These are phyloP conservation scores for Eupithecia dodoneata DNA, from an alignment of 2,888 invertebrate species.

Conservation along the genomic window DNA sequence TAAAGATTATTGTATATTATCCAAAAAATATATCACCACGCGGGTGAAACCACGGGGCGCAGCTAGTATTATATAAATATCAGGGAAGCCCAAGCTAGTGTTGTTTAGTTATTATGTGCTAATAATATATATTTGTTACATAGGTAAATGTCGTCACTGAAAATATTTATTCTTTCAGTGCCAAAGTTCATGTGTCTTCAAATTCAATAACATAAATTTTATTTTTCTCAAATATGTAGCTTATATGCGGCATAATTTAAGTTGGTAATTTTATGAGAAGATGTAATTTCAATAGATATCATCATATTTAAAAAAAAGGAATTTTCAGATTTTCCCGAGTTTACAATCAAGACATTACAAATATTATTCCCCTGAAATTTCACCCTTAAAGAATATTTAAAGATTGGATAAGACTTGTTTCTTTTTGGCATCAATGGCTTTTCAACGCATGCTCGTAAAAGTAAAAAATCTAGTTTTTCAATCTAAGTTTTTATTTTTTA, in stretches of 20 bases:
- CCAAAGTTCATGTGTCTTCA: constrained; percentile 45
- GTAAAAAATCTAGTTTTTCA: too few relatives aligned
- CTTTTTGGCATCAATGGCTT: neutral
- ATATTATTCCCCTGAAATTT: neutral
- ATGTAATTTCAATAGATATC: neutral
- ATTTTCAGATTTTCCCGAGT: neutral
- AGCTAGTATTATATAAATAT: too few relatives aligned
- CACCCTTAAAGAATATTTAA: neutral
- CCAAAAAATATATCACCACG: too few relatives aligned
- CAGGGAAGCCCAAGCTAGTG: neutral
- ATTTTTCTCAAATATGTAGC: neutral
- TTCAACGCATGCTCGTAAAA: neutral
- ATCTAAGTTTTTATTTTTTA: too few relatives aligned
- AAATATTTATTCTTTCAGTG: constrained; percentile 1
- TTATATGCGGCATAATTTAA: too few relatives aligned
- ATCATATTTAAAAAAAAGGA: neutral
- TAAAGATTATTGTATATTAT: too few relatives aligned
- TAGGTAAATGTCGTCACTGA: constrained; percentile 3
- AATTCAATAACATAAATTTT: neutral
- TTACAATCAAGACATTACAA: neutral
- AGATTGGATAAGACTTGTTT: neutral
- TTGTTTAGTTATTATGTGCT: neutral
- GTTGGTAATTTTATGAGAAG: neutral
- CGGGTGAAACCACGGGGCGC: too few relatives aligned
- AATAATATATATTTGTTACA: neutral